A percentile compares a stretch with the other conserved stretches of the same genome.
These are phyloP conservation scores for Metellina segmentata DNA, from an alignment of 2,888 invertebrate genomes.

Conservation along the genomic window DNA sequence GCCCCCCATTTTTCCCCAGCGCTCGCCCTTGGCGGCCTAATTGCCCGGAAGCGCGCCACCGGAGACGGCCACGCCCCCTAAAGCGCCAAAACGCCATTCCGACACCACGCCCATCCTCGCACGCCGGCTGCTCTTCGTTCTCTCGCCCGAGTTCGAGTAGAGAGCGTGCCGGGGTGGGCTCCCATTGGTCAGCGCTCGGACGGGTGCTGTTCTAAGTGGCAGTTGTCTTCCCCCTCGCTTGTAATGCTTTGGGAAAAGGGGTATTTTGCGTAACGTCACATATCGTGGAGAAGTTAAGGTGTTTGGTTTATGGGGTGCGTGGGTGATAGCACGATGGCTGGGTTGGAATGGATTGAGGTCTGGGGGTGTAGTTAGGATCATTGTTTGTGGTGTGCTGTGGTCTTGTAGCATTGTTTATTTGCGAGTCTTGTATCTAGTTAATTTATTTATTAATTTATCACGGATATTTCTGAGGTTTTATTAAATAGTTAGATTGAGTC, in stretches of 20 bases:
- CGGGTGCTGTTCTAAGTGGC: slow-evolving; percentile 58
- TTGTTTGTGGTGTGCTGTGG: too few species aligned
- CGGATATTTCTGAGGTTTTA: too few species aligned
- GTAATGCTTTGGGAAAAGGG: slow-evolving; percentile 4
- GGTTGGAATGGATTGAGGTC: not conserved
- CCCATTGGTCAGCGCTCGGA: slow-evolving; percentile 40
- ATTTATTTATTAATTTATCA: too few species aligned
- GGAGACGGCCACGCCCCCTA: slow-evolving; percentile 46
- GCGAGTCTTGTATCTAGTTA: too few species aligned
- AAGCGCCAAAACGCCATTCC: slow-evolving; percentile 72
- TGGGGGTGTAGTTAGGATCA: not conserved
- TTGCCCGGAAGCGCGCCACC: slow-evolving; percentile 69
- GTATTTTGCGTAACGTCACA: slow-evolving; percentile 7
- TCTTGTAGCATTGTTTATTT: too few species aligned
- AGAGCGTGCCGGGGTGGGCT: not conserved
- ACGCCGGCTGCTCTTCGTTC: not conserved
- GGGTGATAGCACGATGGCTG: not conserved
- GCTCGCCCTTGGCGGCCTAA: slow-evolving; percentile 71
- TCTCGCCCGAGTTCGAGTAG: not conserved
- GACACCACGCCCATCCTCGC: slow-evolving; percentile 53
- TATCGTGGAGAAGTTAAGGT: not conserved
- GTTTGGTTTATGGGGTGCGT: not conserved
- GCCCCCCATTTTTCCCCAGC: slow-evolving; percentile 42
- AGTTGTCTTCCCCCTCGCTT: slow-evolving; percentile 8
- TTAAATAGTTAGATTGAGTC: too few species aligned